Evolutionary conservation across 2,888 invertebrate species (phyloP).

Genomic region (Sinohyriopsis cumingii): DNA sequence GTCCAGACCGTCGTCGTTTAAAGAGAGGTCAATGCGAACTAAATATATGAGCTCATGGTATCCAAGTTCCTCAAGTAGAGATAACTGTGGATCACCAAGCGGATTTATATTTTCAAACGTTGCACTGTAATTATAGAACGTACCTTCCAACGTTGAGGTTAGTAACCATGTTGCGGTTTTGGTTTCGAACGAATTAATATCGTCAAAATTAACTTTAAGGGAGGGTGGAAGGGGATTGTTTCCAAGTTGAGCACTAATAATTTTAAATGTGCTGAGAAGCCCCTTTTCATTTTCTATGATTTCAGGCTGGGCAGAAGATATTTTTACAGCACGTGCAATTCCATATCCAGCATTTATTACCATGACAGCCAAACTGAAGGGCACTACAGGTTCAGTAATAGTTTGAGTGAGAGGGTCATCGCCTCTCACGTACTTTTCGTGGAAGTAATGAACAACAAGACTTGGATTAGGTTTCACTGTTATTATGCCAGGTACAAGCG

Average conservation of each 20-base stretch:
- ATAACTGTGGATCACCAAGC: constrained; percentile 50
- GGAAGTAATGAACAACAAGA: constrained; percentile 50
- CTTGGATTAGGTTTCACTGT: constrained; percentile 54
- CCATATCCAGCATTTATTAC: constrained; percentile 48
- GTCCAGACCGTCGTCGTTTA: constrained; percentile 29
- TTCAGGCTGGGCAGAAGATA: constrained; percentile 53
- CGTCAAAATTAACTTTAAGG: constrained; percentile 47
- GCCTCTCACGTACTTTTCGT: constrained; percentile 50
- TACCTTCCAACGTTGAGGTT: constrained; percentile 46
- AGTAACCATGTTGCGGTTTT: constrained; percentile 45
- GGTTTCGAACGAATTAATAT: constrained; percentile 40
- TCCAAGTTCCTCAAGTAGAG: constrained; percentile 38
- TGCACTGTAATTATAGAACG: constrained; percentile 50
- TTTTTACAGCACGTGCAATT: constrained; percentile 37
- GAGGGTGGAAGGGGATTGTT: constrained; percentile 35
- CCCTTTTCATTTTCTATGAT: constrained; percentile 58
- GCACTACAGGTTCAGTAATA: constrained; percentile 40
- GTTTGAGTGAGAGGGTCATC: constrained; percentile 51
- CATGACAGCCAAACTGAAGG: constrained; percentile 48
- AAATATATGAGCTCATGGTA: constrained; percentile 45
- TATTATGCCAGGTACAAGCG: constrained; percentile 50
- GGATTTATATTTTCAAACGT: constrained; percentile 55
- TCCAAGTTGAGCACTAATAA: constrained; percentile 42
- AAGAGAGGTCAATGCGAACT: constrained; percentile 27
- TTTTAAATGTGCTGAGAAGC: constrained; percentile 45